Evolutionary conservation across 2,888 invertebrate species (phyloP).

Genomic region (Dioctria rufipes): DNA sequence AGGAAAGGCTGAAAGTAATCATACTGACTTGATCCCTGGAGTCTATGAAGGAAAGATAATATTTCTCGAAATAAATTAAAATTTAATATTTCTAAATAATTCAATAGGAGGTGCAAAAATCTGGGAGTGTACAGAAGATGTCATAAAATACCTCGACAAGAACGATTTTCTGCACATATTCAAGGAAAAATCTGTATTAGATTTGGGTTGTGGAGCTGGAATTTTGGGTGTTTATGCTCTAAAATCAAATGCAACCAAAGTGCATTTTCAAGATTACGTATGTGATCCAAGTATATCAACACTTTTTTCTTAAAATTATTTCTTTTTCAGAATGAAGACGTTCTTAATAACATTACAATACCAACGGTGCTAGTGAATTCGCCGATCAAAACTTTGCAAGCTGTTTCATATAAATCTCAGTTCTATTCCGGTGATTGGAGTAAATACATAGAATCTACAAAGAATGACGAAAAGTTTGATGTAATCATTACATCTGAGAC

Average conservation of each 20-base stretch:
- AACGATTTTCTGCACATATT: conserved; percentile 68
- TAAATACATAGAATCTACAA: conserved; percentile 72
- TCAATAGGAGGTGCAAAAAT: conserved; percentile 90
- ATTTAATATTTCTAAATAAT: not conserved
- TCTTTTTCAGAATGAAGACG: conserved; percentile 84
- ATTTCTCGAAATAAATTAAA: too few relatives aligned
- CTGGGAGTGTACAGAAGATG: conserved; percentile 94
- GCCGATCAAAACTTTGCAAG: conserved; percentile 57
- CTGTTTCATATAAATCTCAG: conserved; percentile 62
- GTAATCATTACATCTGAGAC: conserved; percentile 93
- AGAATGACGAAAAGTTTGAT: conserved; percentile 78
- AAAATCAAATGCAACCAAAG: conserved; percentile 76
- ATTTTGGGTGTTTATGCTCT: conserved; percentile 87
- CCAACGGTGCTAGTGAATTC: conserved; percentile 84
- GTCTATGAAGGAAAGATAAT: conserved; percentile 81
- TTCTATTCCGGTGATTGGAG: conserved; percentile 86
- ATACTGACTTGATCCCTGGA: conserved; percentile 83
- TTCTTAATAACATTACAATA: conserved; percentile 84
- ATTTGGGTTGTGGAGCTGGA: conserved; percentile 95
- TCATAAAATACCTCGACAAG: conserved; percentile 78
- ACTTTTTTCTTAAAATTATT: conserved; percentile 17
- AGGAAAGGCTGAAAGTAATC: conserved; percentile 74
- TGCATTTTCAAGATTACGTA: conserved; percentile 96
- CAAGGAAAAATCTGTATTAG: conserved; percentile 78
- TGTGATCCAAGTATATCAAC: conserved; percentile 67